Percentiles rank a stretch among this genome's conserved stretches.
These are phyloP conservation scores for Arrhamphus sclerolepis DNA, from an alignment of 2,797 vertebrate species.

Conservation along the genomic window DNA sequence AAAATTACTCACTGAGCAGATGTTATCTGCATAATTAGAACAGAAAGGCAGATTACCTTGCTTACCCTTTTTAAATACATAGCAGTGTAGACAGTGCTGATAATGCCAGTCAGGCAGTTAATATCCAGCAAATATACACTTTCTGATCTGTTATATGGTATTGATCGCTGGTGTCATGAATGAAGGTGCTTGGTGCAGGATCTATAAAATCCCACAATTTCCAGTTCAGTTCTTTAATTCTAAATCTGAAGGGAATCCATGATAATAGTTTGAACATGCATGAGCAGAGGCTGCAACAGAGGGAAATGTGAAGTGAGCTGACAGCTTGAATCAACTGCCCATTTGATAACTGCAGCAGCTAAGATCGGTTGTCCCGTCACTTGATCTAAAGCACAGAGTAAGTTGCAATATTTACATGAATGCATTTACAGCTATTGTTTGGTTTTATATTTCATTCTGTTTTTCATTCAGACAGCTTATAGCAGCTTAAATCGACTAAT, in stretches of 20 bases:
- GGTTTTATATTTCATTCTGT: not conserved
- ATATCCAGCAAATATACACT: not conserved
- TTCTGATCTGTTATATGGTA: slow-evolving; percentile 21
- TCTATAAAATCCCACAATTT: slow-evolving; percentile 33
- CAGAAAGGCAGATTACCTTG: not conserved
- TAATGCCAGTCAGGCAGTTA: slow-evolving; percentile 9
- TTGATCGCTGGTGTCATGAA: slow-evolving; percentile 26
- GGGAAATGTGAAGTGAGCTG: slow-evolving; percentile 30
- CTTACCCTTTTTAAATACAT: not conserved
- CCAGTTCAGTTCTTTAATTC: slow-evolving; percentile 12
- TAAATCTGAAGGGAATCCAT: slow-evolving; percentile 10
- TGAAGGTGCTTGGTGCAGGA: slow-evolving; percentile 29
- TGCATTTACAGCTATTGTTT: not conserved
- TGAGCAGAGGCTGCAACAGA: slow-evolving; percentile 34
- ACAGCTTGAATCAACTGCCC: slow-evolving; percentile 40
- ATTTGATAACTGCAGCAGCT: slow-evolving; percentile 7
- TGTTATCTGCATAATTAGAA: not conserved
- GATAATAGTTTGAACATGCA: slow-evolving; percentile 43
- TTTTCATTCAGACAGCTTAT: not conserved
- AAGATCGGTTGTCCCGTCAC: slow-evolving; percentile 15
- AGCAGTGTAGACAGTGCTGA: not conserved
- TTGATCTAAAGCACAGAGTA: slow-evolving; percentile 6
- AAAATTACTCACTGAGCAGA: not conserved
- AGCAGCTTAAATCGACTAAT: not conserved
- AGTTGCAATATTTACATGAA: slow-evolving; percentile 8